phyloP scores from a whole-genome alignment of 2,113 vertebrate species.

The Axis porcinus region DNA sequence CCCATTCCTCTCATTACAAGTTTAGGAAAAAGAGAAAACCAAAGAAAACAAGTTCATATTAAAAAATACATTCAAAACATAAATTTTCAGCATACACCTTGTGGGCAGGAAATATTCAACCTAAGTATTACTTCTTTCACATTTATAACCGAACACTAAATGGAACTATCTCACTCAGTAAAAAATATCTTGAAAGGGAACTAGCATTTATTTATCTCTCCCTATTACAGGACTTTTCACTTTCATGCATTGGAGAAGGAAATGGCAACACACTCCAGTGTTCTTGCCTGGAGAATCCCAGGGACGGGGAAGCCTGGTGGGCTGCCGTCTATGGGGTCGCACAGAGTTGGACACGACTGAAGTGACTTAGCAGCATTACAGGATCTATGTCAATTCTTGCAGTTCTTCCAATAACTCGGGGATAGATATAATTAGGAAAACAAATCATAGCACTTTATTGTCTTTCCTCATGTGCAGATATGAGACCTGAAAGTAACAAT shows the following conservation, averaged over 20 bases:
- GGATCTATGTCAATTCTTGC: neutral
- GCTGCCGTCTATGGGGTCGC: no score
- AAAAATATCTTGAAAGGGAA: neutral
- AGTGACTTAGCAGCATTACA: neutral
- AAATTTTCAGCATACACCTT: neutral
- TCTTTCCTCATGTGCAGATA: neutral
- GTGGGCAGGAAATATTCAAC: neutral
- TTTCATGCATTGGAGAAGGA: no score
- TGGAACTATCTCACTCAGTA: neutral
- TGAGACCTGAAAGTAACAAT: neutral
- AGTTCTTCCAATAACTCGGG: neutral
- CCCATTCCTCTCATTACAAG: neutral
- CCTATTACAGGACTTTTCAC: neutral
- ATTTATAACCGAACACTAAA: neutral
- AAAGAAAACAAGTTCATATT: neutral
- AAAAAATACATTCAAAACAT: neutral
- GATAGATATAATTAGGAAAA: neutral
- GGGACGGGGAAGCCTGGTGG: no score
- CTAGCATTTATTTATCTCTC: neutral
- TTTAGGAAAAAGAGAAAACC: neutral
- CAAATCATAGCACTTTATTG: neutral
- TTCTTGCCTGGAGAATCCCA: no score
- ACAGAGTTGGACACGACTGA: no score
- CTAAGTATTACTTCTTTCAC: neutral
- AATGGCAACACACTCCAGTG: no score